Percentiles rank a stretch among this genome's conserved stretches.
Evolutionary conservation across 30 jellyfish, hydroid and myxozoan genomes (phyloP).

Genomic region (Cassiopea xamachana): DNA sequence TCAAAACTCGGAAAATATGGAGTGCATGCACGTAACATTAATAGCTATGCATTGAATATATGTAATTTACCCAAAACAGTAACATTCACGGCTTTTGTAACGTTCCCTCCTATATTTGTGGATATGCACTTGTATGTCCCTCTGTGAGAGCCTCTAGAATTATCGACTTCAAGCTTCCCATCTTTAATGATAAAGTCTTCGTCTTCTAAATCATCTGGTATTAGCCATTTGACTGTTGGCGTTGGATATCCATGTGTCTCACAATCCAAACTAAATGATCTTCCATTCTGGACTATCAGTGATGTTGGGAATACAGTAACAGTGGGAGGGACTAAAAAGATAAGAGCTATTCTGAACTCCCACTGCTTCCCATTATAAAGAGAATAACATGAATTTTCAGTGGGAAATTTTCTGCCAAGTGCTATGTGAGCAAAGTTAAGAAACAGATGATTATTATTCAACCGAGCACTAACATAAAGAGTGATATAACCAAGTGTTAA

Average conservation of each 20-base stretch:
- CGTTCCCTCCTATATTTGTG: constrained; percentile 85
- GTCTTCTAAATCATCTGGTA: constrained; percentile 22
- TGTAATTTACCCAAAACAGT: constrained; percentile 78
- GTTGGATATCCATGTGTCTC: constrained; percentile 66
- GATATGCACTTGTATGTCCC: constrained; percentile 81
- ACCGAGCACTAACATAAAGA: too few relatives aligned
- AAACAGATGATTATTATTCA: too few relatives aligned
- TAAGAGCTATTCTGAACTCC: not conserved
- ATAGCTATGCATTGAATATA: not conserved
- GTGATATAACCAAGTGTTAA: too few relatives aligned
- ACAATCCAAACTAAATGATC: constrained; percentile 74
- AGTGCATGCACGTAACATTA: too few relatives aligned
- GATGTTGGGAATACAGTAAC: constrained; percentile 66
- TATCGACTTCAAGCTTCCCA: constrained; percentile 22
- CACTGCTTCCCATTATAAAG: too few relatives aligned
- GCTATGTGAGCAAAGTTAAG: too few relatives aligned
- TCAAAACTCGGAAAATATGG: too few relatives aligned
- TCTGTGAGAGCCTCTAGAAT: constrained; percentile 59
- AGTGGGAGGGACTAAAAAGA: constrained; percentile 66
- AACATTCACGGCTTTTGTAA: constrained; percentile 43
- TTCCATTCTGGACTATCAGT: constrained; percentile 68
- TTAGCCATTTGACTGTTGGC: constrained; percentile 71
- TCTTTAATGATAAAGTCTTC: constrained; percentile 1
- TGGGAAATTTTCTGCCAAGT: too few relatives aligned
- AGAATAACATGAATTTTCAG: too few relatives aligned